These are phyloP conservation scores for Phorcus lineatus DNA, from an alignment of 2,888 invertebrate genomes.

Conservation along the genomic window DNA sequence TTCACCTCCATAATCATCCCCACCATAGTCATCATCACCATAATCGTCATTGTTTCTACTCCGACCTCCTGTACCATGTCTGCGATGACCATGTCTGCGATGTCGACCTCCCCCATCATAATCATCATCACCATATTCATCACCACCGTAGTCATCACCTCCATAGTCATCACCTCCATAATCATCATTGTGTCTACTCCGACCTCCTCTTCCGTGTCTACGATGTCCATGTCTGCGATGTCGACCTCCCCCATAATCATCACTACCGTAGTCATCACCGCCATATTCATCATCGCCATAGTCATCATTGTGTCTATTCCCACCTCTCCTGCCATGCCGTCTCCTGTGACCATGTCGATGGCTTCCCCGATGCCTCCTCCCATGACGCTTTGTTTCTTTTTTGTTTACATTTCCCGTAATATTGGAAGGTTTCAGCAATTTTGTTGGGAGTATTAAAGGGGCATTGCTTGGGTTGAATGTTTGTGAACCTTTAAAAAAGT, in stretches of 20 bases:
- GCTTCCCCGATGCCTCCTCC: too few species aligned
- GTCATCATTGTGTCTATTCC: too few species aligned
- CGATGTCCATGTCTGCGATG: background rate
- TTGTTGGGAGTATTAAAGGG: too few species aligned
- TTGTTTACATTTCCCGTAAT: too few species aligned
- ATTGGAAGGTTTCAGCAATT: too few species aligned
- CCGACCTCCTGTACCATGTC: background rate
- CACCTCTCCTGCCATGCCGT: too few species aligned
- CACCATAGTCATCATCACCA: background rate
- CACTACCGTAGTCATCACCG: slow-evolving; percentile 16
- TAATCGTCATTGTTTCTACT: background rate
- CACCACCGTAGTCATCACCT: background rate
- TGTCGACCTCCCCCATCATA: slow-evolving; percentile 7
- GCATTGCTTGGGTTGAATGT: too few species aligned
- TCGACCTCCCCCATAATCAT: background rate
- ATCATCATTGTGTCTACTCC: background rate
- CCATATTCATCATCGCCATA: background rate
- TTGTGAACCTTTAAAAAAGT: too few species aligned
- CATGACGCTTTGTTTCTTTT: too few species aligned
- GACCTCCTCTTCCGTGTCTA: background rate
- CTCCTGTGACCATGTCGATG: too few species aligned
- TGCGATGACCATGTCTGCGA: background rate
- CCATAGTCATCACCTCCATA: background rate
- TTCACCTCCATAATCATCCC: slow-evolving; percentile 21
- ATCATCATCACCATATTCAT: slow-evolving; percentile 3